Percentiles rank a stretch among this genome's conserved stretches.
Evolutionary conservation across 2,797 vertebrate species (phyloP).

Genomic region (Calcarius lapponicus): DNA sequence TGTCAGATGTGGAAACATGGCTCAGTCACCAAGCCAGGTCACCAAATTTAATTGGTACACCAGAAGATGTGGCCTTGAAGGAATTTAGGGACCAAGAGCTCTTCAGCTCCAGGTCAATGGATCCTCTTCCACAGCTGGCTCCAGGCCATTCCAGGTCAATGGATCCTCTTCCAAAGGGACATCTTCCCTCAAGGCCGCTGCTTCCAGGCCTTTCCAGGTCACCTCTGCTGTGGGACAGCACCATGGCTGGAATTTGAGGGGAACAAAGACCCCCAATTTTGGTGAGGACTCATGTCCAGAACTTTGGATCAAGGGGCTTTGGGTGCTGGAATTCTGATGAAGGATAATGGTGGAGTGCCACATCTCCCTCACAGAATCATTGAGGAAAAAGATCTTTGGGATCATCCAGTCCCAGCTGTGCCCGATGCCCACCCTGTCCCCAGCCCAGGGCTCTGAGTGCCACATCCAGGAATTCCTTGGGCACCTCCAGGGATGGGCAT

Average conservation of each 20-base stretch:
- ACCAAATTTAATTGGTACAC: neutral
- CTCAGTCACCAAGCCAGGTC: neutral
- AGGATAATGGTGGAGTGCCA: neutral
- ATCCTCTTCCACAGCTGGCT: neutral
- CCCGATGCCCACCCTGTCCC: rapidly evolving
- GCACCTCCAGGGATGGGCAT: neutral
- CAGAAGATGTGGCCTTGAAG: neutral
- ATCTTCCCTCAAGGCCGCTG: neutral
- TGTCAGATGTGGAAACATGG: neutral
- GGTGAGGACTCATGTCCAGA: neutral
- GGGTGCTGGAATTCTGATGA: neutral
- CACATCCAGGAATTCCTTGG: neutral
- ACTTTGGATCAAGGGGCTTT: neutral
- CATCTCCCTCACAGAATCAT: rapidly evolving
- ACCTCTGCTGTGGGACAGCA: neutral
- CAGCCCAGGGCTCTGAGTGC: neutral
- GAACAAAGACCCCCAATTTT: rapidly evolving
- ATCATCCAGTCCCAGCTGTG: rapidly evolving
- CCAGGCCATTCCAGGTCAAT: neutral
- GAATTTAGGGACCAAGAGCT: neutral
- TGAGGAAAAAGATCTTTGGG: neutral
- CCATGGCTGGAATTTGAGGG: neutral
- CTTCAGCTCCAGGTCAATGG: neutral
- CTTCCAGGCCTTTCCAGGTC: neutral
- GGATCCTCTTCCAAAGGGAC: neutral